Evolutionary conservation across 2,888 invertebrate species (phyloP).

Genomic region (Polylopha cassiicola): DNA sequence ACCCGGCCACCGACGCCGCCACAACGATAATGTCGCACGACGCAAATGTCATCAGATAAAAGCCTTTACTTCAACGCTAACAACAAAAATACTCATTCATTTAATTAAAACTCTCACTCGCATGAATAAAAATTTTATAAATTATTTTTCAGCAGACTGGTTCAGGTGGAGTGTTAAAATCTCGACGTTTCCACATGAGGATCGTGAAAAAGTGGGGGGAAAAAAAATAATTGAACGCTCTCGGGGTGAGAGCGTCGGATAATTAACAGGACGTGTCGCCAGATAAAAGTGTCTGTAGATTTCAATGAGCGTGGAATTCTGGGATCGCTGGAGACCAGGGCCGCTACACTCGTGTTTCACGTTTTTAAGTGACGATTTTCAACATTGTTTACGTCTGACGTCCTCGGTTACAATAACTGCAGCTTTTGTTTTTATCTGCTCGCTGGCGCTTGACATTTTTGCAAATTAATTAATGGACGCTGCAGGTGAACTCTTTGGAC

Average conservation of each 20-base stretch:
- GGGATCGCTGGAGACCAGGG: slow-evolving; percentile 49
- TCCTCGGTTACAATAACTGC: slow-evolving; percentile 44
- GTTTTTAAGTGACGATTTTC: slow-evolving; percentile 62
- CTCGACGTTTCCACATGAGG: slow-evolving; percentile 71
- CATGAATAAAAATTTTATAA: slow-evolving; percentile 51
- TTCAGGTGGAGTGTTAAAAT: slow-evolving; percentile 75
- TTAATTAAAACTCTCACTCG: slow-evolving; percentile 66
- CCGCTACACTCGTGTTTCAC: slow-evolving; percentile 46
- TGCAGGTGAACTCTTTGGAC: slow-evolving; percentile 16
- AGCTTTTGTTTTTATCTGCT: slow-evolving; percentile 39
- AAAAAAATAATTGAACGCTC: slow-evolving; percentile 74
- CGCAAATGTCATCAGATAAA: slow-evolving; percentile 36
- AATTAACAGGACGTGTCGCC: slow-evolving; percentile 76
- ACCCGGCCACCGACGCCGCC: slow-evolving; percentile 24
- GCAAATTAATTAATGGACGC: slow-evolving; percentile 46
- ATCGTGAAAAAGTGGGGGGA: slow-evolving; percentile 63
- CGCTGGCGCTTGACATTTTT: slow-evolving; percentile 35
- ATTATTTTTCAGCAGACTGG: slow-evolving; percentile 63
- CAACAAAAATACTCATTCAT: slow-evolving; percentile 59
- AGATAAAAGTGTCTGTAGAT: slow-evolving; percentile 69
- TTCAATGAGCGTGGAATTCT: slow-evolving; percentile 61
- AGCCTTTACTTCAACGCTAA: slow-evolving; percentile 38
- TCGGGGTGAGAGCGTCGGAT: slow-evolving; percentile 65
- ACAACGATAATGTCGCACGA: slow-evolving; percentile 39
- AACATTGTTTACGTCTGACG: slow-evolving; percentile 53